Base-by-base conservation (phyloP, 2,797 vertebrate species). In the Lepus oiostolus region DNA sequence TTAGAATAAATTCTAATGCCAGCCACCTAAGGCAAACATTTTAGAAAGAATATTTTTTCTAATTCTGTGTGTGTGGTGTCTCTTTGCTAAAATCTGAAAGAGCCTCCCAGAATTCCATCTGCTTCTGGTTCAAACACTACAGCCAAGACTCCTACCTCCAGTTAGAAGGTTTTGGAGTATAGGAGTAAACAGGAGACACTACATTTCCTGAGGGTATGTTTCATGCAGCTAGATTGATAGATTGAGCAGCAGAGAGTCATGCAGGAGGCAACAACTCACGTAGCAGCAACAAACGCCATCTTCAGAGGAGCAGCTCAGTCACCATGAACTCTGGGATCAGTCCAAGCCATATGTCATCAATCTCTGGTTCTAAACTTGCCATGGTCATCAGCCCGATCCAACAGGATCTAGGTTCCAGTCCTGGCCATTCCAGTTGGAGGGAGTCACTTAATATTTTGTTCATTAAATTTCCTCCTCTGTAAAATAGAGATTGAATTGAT, bases 1-100 rank as follows among this genome's bases (percentile, higher is more conserved):
- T 58, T 50, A 30, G 26, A 26, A 62, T 91, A 72, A 26, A 77
- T 80, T 88, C 84, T 74, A 89, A 89, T 35, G 62, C 28, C 85
- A 83, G 65, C 2, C n/a, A 65, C 19, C 28, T 19, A 85, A 38
- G 42, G 13, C 32, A 87, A 65, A 54, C 32, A 76, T 32, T 89
- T 54, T 28, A 67, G 70, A 11, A 72, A 70, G 30, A 65, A 17
- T 42, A 1, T 19, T 42, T 58, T 82, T 92, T 77, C 35, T 80
- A 24, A 65, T 32, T 62, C 60, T 67, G 13, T 52, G 8, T 58
- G 30, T 9, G 11, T 81, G 30, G 24, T 52, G 4, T 35, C 47
- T 74, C 76, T 80, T 86, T 60, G 68, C 24, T 22, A 47, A 91
- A 75, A 26, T n/a, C 71, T 47, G 19, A 89, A 11, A 38, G 26